A percentile compares a stretch with the other conserved stretches of the same genome.
Conservation (phyloP, 2,797 vertebrate species). For the Naso thynnoides region DNA sequence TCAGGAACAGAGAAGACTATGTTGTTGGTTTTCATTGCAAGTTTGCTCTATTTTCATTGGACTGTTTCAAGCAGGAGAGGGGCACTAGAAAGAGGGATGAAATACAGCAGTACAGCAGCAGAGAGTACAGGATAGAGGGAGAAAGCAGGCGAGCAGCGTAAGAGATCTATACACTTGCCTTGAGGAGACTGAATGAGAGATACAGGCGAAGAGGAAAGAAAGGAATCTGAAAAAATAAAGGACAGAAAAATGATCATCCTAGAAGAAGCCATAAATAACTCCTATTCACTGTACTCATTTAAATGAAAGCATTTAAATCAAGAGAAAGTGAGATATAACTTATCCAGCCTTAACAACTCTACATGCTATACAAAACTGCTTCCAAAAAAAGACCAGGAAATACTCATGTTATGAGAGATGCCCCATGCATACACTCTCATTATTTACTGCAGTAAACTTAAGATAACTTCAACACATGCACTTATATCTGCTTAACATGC, state of each 20-base stretch:
- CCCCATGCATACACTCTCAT: slow-evolving; percentile 38
- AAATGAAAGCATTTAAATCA: slow-evolving; percentile 49
- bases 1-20: neutral
- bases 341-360: slow-evolving; percentile 67
- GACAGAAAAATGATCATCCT: slow-evolving; percentile 85
- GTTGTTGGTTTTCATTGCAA: slow-evolving; percentile 24
- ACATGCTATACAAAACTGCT: slow-evolving; percentile 31
- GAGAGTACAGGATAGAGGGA: slow-evolving; percentile 69
- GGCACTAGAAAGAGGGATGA: slow-evolving; percentile 83
- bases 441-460: slow-evolving; percentile 29
- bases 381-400: slow-evolving; percentile 33
- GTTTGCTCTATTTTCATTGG: slow-evolving; percentile 45
- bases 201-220: slow-evolving; percentile 95
- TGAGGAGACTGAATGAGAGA: slow-evolving; percentile 97
- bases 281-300: slow-evolving; percentile 47
- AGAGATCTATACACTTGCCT: slow-evolving; percentile 93
- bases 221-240: slow-evolving; percentile 94
- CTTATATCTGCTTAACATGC: slow-evolving; percentile 57
- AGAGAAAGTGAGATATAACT: slow-evolving; percentile 41
- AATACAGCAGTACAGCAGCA: slow-evolving; percentile 78
- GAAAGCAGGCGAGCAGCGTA: slow-evolving; percentile 82
- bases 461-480: slow-evolving; percentile 65
- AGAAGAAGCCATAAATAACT: slow-evolving; percentile 63
- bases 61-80: slow-evolving; percentile 75
- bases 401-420: neutral